Conservation (phyloP, 2,113 vertebrate species). For the Serinus canaria region DNA sequence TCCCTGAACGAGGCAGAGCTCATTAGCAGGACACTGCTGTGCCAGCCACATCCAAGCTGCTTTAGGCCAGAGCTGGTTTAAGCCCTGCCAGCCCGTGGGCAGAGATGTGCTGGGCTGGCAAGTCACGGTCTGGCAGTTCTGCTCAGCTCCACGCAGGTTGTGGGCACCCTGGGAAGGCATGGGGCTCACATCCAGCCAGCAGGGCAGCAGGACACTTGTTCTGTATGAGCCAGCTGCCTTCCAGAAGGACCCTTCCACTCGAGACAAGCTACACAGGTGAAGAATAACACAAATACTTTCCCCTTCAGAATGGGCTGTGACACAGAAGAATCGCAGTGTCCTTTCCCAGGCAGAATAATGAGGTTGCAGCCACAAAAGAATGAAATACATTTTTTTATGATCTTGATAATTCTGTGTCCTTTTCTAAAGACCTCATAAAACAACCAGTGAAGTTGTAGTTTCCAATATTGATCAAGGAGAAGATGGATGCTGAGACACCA, state of each 20-base stretch:
- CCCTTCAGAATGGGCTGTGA: not conserved
- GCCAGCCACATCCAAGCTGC: not conserved
- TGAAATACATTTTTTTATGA: constrained; percentile 51
- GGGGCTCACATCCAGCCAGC: not conserved
- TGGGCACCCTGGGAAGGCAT: accelerated
- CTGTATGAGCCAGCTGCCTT: not conserved
- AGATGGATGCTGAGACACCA: constrained; percentile 30
- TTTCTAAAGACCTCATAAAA: constrained; percentile 28
- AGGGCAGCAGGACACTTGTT: not conserved
- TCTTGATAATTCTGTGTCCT: constrained; percentile 46
- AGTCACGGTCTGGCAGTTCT: accelerated
- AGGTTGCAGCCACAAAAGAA: constrained; percentile 8
- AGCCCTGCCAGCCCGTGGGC: not conserved
- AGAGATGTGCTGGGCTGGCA: not conserved
- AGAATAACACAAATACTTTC: not conserved
- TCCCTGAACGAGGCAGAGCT: not conserved
- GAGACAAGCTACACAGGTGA: not conserved
- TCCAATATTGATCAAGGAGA: constrained; percentile 42
- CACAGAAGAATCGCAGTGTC: not conserved
- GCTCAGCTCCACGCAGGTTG: not conserved
- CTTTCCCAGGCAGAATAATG: constrained; percentile 10
- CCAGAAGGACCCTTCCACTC: not conserved
- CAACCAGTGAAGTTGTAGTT: constrained; percentile 8
- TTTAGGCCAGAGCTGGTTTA: not conserved
- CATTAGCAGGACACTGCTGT: not conserved